Evolutionary conservation across 1,140 invertebrate genomes (phyloP).

Genomic region (Callitettix versicolor): DNA sequence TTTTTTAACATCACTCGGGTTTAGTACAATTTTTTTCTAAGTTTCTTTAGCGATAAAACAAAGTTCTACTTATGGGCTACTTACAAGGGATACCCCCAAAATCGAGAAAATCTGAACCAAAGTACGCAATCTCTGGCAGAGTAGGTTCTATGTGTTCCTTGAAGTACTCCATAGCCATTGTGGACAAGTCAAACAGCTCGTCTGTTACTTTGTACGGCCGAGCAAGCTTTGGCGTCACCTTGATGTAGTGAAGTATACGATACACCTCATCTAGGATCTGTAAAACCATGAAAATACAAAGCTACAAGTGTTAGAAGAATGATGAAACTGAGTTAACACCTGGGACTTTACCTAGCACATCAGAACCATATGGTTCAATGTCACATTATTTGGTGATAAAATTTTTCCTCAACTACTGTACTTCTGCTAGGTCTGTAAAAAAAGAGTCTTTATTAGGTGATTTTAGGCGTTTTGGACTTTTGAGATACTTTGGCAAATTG

Average conservation of each 20-base stretch:
- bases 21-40: too few relatives aligned
- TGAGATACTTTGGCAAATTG: too few relatives aligned
- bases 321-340: too few relatives aligned
- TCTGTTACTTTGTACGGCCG: constrained; percentile 80
- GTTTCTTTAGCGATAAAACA: too few relatives aligned
- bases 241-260: constrained; percentile 69
- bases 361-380: too few relatives aligned
- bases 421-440: neutral
- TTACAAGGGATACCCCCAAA: constrained; percentile 31
- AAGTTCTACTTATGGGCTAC: too few relatives aligned
- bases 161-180: constrained; percentile 89
- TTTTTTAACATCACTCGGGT: too few relatives aligned
- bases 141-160: constrained; percentile 81
- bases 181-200: constrained; percentile 82
- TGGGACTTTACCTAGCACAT: too few relatives aligned
- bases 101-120: constrained; percentile 66
- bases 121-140: constrained; percentile 75
- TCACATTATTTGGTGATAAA: too few relatives aligned
- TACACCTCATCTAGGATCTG: constrained; percentile 62
- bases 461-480: too few relatives aligned
- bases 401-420: neutral
- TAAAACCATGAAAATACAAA: constrained; percentile 21
- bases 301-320: too few relatives aligned
- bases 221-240: constrained; percentile 65
- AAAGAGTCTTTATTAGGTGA: neutral